Evolutionary conservation across 2,888 invertebrate genomes (phyloP).

Genomic region (Linyphia triangularis): DNA sequence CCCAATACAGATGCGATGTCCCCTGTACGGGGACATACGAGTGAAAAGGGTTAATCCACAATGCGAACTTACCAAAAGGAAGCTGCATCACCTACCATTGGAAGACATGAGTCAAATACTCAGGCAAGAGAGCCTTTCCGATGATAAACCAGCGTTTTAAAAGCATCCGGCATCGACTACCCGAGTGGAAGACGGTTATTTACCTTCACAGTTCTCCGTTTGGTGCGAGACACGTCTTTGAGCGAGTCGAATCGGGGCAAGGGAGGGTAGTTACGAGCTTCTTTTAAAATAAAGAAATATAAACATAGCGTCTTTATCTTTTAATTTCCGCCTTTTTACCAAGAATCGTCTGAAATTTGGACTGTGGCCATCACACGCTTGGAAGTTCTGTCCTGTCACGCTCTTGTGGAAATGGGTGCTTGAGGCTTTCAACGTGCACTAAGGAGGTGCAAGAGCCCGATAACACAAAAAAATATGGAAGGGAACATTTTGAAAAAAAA

Average conservation of each 20-base stretch:
- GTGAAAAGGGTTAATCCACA: no score
- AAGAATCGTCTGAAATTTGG: slow-evolving; percentile 43
- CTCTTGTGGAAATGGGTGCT: background rate
- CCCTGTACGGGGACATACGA: no score
- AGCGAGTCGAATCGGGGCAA: background rate
- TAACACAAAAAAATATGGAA: background rate
- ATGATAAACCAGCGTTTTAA: background rate
- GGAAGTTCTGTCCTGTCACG: background rate
- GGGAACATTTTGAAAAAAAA: no score
- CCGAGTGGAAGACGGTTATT: slow-evolving; percentile 14
- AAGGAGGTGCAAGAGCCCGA: slow-evolving; percentile 54
- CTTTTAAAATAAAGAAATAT: slow-evolving; percentile 7
- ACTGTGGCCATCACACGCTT: slow-evolving; percentile 46
- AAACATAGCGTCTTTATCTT: slow-evolving; percentile 27
- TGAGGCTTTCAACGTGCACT: slow-evolving; percentile 51
- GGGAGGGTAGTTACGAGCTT: background rate
- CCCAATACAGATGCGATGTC: no score
- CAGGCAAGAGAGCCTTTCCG: background rate
- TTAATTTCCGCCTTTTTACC: slow-evolving; percentile 44
- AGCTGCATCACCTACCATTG: background rate
- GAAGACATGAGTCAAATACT: slow-evolving; percentile 1
- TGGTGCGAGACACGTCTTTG: background rate
- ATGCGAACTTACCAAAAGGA: no score
- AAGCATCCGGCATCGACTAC: background rate
- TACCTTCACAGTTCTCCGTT: slow-evolving; percentile 6